Base-by-base conservation (phyloP, 2,113 vertebrate genomes). In the Mastomys natalensis region DNA sequence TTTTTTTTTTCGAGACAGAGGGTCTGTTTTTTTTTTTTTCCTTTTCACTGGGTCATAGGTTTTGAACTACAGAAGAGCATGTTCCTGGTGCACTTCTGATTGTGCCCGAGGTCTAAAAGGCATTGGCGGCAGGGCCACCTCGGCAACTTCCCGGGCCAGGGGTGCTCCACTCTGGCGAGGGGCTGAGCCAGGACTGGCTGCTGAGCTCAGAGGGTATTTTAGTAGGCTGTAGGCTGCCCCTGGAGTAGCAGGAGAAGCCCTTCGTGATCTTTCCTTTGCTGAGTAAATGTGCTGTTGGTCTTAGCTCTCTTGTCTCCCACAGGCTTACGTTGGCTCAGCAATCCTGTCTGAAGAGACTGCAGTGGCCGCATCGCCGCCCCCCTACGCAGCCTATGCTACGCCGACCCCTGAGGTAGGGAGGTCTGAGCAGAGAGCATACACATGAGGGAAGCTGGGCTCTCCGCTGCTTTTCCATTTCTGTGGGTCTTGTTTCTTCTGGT, bases 361-460 rank as follows among this genome's bases (percentile, higher is more conserved):
- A 0, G 94, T 98, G 91, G 98, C 97, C 87, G 98, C 98, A 1
- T 98, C 98, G 0, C 99, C 99, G 22, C 99, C 99, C 82, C 98
- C 98, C 11, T 99, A 99, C 37, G 98, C 98, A 82, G 98, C 98
- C 17, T 99, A 98, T 62, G 98, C 98, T 31, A 96, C 98, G n/a
- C 98, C 98, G 0, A 97, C 98, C n/a, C 97, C 98, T 43, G 98
- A 99, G 98, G 98, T 98, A 98, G 95, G 96, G 84, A 55, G 0
- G 17, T 43, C 34, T 64, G 62, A 21, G 43, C 1, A 1, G 68
- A 72, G 6, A 15, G 12, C 13, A 21, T 77, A 48, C 21, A 0
- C 10, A 13, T 84, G 43, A 15, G 24, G 40, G n/a, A 26, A 51
- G 15, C 7, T 26, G 40, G 29, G 22, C 55, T 82, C 80, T 84